Percentiles rank a stretch among this genome's conserved stretches.
Conservation (phyloP, 1,140 invertebrate genomes). For the Eciton burchellii region DNA sequence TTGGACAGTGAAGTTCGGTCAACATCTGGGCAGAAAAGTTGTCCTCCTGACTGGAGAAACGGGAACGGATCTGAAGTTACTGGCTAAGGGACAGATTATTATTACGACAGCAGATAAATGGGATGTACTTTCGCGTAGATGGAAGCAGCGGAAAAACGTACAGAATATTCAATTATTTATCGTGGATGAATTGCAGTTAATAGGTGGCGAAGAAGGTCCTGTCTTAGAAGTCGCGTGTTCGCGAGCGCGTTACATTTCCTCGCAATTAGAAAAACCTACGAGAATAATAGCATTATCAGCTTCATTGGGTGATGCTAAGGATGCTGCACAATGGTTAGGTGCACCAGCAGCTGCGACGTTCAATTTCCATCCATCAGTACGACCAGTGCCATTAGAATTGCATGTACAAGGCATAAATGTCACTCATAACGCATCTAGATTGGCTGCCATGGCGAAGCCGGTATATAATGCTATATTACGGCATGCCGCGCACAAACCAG, state of each 20-base stretch:
- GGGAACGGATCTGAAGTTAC: slow-evolving; percentile 97
- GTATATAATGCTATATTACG: slow-evolving; percentile 97
- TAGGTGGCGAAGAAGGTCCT: slow-evolving; percentile 95
- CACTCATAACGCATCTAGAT: slow-evolving; percentile 97
- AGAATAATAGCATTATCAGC: slow-evolving; percentile 98
- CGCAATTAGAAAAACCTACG: slow-evolving; percentile 97
- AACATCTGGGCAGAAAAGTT: slow-evolving; percentile 93
- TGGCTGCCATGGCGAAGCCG: slow-evolving; percentile 99
- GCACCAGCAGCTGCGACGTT: slow-evolving; percentile 97
- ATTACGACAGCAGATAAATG: slow-evolving; percentile 99
- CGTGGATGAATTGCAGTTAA: slow-evolving; percentile 98
- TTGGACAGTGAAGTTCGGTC: slow-evolving; percentile 96
- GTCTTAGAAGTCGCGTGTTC: slow-evolving; percentile 99
- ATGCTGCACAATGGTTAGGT: slow-evolving; percentile 98
- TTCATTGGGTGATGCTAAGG: slow-evolving; percentile 97
- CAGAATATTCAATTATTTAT: slow-evolving; percentile 99
- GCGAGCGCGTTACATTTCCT: slow-evolving; percentile 98
- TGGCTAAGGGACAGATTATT: slow-evolving; percentile 97
- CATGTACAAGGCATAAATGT: slow-evolving; percentile 99
- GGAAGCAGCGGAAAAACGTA: slow-evolving; percentile 99
- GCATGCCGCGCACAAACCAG: slow-evolving; percentile 95
- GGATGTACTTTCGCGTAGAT: slow-evolving; percentile 98
- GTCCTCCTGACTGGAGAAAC: slow-evolving; percentile 99
- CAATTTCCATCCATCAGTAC: slow-evolving; percentile 99
- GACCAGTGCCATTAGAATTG: slow-evolving; percentile 97